These are phyloP conservation scores for Dynastes maya DNA, from an alignment of 2,888 invertebrate genomes.

Conservation along the genomic window DNA sequence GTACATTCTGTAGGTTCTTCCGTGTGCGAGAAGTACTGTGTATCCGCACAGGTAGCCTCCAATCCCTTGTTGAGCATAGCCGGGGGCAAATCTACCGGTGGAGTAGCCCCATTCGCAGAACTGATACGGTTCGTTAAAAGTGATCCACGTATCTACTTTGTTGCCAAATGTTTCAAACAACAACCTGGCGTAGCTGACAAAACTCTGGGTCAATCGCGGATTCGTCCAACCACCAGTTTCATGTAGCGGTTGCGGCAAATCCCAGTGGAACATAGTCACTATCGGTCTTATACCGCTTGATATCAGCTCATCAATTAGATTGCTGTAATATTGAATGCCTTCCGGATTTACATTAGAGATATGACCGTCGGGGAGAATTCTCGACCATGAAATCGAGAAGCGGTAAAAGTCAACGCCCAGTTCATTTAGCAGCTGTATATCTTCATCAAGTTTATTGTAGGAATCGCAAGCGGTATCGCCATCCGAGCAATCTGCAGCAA, in stretches of 20 bases:
- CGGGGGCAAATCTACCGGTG: constrained; percentile 58
- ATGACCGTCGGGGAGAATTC: constrained; percentile 76
- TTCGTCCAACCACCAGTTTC: constrained; percentile 80
- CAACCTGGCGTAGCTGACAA: constrained; percentile 75
- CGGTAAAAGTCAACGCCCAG: constrained; percentile 75
- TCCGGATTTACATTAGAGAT: constrained; percentile 73
- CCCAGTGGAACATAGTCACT: constrained; percentile 79
- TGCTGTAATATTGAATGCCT: constrained; percentile 78
- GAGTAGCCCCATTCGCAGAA: constrained; percentile 51
- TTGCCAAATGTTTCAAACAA: constrained; percentile 71
- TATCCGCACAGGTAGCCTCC: constrained; percentile 76
- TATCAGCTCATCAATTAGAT: constrained; percentile 75
- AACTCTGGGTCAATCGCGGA: constrained; percentile 75
- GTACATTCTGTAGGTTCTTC: constrained; percentile 74
- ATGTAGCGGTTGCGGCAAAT: constrained; percentile 74
- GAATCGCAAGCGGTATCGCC: constrained; percentile 80
- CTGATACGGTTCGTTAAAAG: constrained; percentile 54
- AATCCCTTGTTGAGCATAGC: constrained; percentile 64
- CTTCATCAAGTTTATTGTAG: constrained; percentile 77
- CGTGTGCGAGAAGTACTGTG: constrained; percentile 77
- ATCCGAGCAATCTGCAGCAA: constrained; percentile 73
- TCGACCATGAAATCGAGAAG: constrained; percentile 79
- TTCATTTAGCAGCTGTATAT: constrained; percentile 74
- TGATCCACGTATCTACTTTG: constrained; percentile 59
- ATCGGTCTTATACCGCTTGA: constrained; percentile 73